These are phyloP conservation scores for Nematopogon swammerdamellus DNA, from an alignment of 2,888 invertebrate species.

Conservation along the genomic window DNA sequence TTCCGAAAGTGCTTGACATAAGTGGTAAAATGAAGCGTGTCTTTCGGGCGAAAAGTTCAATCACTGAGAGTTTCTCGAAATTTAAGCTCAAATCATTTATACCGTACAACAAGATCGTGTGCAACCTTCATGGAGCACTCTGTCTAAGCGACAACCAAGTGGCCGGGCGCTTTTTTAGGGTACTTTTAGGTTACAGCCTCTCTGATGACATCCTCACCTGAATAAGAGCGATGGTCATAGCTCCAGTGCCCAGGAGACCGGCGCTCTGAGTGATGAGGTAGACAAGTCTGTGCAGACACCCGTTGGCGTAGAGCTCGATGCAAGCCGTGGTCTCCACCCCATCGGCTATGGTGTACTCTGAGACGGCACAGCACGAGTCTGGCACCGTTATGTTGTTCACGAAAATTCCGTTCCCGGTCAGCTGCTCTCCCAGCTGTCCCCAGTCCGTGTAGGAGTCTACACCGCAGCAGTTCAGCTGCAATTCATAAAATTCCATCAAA, in stretches of 20 bases:
- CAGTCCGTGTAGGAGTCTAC: conserved; percentile 62
- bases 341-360: conserved; percentile 16
- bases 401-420: conserved; percentile 24
- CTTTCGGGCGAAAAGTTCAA: no score
- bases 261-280: conserved; percentile 67
- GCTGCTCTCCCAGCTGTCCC: conserved; percentile 27
- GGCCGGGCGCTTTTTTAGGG: no score
- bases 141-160: no score
- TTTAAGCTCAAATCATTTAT: no score
- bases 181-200: no score
- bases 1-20: no score
- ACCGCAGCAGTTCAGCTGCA: conserved; percentile 68
- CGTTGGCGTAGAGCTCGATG: conserved; percentile 41
- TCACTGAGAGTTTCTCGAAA: no score
- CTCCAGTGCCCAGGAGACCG: conserved; percentile 69
- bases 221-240: conserved; percentile 75
- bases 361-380: conserved; percentile 56
- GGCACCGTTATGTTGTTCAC: conserved; percentile 50
- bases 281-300: conserved; percentile 60
- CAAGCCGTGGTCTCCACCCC: conserved; percentile 25
- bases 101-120: no score
- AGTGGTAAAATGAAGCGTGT: no score
- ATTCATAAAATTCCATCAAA: conserved; percentile 10
- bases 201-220: no score
- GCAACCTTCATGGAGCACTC: no score